Base-by-base conservation (phyloP, 2,888 invertebrate species). In the Stegophylla sp. region DNA sequence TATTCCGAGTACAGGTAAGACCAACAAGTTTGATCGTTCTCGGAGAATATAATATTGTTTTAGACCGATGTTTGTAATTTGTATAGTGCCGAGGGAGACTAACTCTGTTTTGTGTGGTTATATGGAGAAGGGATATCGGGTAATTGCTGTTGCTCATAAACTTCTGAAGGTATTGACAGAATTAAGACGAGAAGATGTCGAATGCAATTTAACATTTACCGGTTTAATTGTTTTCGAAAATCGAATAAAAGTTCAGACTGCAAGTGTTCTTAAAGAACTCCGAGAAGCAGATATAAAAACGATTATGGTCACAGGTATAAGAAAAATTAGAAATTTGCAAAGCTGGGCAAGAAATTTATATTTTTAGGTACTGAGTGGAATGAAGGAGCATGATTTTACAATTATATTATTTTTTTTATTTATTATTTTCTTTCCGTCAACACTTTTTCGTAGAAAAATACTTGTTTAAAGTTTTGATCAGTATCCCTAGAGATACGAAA, bases 101-200 rank as follows among this genome's bases (percentile, higher is more conserved):
- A 89, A 89, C 83, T 86, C 87, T 0, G 87, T 90, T 15, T 89
- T 96, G n/a, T 90, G 91, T 83, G 89, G 90, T 53, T 95, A 93
- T 86, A 93, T 95, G 0, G 91, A 92, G 43, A 91, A 92, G 85
- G 96, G 96, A 0, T 95, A 91, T 86, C 89, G 96, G 64, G 95
- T 96, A 0, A 92, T 96, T 84, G 95, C 94, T 0, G 87, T 96
- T 71, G 92, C 92, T 0, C 90, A 90, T 85, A 91, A 91, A 85
- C 87, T 89, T 71, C 87, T n/a, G n/a, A n/a, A n/a, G n/a, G n/a
- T n/a, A n/a, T 94, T 53, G 84, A 85, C 90, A 84, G 87, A 88
- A 85, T 86, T 89, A 34, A 87, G 88, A 82, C 86, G 91, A 83
- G 87, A 88, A 82, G 85, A 87, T 84, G 87, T 89, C 56, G 88